phyloP scores from a whole-genome alignment of 2,888 invertebrate species.

The Drosophila multiciliata region DNA sequence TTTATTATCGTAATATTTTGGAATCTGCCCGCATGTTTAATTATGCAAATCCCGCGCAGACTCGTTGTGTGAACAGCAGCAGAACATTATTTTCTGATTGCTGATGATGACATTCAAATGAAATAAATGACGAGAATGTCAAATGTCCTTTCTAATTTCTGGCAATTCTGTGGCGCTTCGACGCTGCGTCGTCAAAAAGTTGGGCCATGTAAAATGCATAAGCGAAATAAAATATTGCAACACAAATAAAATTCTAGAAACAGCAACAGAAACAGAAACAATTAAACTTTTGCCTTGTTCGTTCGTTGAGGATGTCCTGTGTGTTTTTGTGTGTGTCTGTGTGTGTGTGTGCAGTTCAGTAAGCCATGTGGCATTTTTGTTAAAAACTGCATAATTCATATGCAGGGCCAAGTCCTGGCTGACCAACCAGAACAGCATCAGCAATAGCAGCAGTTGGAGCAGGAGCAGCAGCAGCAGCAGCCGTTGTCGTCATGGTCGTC shows the following conservation, averaged over 20 bases:
- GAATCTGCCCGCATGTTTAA: conserved; percentile 1
- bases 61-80: conserved; percentile 9
- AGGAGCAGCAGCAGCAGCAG: conserved; percentile 5
- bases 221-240: conserved; percentile 65
- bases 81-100: conserved; percentile 33
- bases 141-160: conserved; percentile 68
- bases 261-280: conserved; percentile 60
- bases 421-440: conserved; percentile 26
- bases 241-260: conserved; percentile 38
- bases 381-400: conserved; percentile 82
- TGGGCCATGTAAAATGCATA: conserved; percentile 56
- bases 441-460: background rate
- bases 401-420: conserved; percentile 48
- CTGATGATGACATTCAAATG: conserved; percentile 33
- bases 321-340: background rate
- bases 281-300: conserved; percentile 72
- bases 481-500: conserved; percentile 41
- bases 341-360: conserved; percentile 31
- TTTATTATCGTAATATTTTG: background rate
- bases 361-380: conserved; percentile 73
- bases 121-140: conserved; percentile 32
- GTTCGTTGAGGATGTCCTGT: conserved; percentile 26
- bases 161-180: conserved; percentile 37
- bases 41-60: conserved; percentile 34
- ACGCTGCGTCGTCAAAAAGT: conserved; percentile 26